Evolutionary conservation across 2,113 vertebrate genomes (phyloP), one percentile per base, ranked within the genome.

Genomic region (Chlorodrepanis virens): DNA sequence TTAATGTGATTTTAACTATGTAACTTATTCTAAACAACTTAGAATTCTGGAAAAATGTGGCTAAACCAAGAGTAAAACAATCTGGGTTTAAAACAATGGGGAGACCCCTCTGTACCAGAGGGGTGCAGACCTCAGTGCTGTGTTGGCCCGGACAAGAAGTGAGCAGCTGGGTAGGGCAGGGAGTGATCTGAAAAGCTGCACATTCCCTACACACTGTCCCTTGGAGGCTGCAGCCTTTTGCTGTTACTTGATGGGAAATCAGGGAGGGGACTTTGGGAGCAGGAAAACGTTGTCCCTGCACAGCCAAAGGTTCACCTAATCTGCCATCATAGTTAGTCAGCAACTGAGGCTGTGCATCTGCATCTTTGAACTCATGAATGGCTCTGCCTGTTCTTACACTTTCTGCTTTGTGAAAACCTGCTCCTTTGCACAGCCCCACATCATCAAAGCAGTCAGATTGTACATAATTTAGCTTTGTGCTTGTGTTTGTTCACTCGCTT

Each of bases 161-260:
- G 33, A 67, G 39, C 35, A 47, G 57, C 78, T 88, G 75, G 22
- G 7, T 2, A 33, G 39, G 52, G 49, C 44, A 88, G 67, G 25
- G n/a, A 89, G 63, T 2, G 12, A 25, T 23, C 42, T 94, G 76
- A 57, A 74, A 57, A 83, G 52, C 57, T 79, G 35, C 50, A 15
- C 0, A 0, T 56, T 87, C 75, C 44, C 82, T 83, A 4, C 56
- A 65, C 0, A 0, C n/a, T 47, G 22, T 49, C 31, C 67, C 54
- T 39, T 20, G 69, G 68, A 60, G 69, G 19, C 86, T 76, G 57
- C 4, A 5, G 65, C 28, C 47, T 88, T 88, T 63, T 59, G 37
- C 76, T 86, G 60, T 25, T 52, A 49, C 50, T 72, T 21, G 18
- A 24, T 52, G 67, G 79, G 39, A 83, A 79, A 63, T 12, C 11